Base-by-base conservation (phyloP, 1,140 invertebrate species). In the Aphelinus atriplicis region DNA sequence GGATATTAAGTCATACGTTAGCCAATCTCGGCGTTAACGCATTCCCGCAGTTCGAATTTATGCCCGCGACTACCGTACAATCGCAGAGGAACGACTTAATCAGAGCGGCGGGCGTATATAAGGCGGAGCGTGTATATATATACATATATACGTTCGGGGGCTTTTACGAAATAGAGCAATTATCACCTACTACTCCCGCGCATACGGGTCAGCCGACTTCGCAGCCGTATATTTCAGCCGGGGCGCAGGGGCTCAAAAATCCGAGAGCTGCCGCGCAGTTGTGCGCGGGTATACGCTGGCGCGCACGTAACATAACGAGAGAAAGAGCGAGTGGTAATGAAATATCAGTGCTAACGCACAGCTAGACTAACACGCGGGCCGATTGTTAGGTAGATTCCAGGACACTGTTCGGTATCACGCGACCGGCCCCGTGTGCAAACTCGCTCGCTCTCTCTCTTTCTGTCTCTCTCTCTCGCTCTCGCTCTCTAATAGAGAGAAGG, bases 321-420 rank as follows among this genome's bases (percentile, higher is more conserved):
- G 57, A 71, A 71, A 71, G 63, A 71, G 58, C 4, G 56, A 64
- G 43, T 7, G 42, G 2, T 68, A 60, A 60, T 60, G 57, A 60
- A 60, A 60, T 60, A 60, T 60, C 7, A 60, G 57, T 26, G n/a
- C 7, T 3, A 60, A 26, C n/a, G 57, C 57, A 60, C 7, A 10
- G 57, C 57, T 60, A 53, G 51, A 9, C 9, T 55, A 10, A 55
- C 5, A 60, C 42, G 58, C 9, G 58, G 58, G 26, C 26, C 51
- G 51, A 53, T 53, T 53, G 51, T 53, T 80, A 73, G 78, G 69
- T 80, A 70, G 77, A 80, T 80, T 78, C 79, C 76, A 75, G 80
- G 74, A 80, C 80, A 81, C 67, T 79, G 80, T 81, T 79, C 74
- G 78, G 70, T 77, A 80, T 82, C 82, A 81, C 80, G 82, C 80